Conservation (phyloP, 2,888 invertebrate genomes). For the Carpatolechia fugitivella region DNA sequence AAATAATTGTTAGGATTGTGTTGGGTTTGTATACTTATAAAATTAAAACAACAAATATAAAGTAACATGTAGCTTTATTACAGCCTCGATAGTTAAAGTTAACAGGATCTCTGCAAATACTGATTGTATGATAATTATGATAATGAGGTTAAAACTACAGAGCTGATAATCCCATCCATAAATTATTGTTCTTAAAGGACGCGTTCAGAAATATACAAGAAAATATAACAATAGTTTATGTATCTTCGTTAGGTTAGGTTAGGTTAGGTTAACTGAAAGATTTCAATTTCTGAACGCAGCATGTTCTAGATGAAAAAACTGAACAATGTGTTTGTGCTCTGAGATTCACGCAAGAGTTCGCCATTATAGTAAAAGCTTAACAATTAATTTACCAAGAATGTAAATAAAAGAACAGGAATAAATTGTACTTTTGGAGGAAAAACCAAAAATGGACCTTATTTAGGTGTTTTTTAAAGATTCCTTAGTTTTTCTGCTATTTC, state of each 20-base stretch:
- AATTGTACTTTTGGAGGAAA: background rate
- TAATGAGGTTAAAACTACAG: slow-evolving; percentile 1
- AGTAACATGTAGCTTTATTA: slow-evolving; percentile 52
- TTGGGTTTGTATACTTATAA: too few species aligned
- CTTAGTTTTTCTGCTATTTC: background rate
- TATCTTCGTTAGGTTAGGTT: too few species aligned
- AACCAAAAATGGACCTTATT: background rate
- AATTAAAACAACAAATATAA: slow-evolving; percentile 37
- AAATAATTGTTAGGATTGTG: too few species aligned
- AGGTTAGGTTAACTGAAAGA: too few species aligned
- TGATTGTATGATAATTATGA: slow-evolving; percentile 34
- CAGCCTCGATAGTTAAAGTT: slow-evolving; percentile 53
- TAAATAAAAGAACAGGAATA: background rate
- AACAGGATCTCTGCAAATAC: slow-evolving; percentile 61
- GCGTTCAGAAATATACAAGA: background rate
- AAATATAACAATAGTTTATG: too few species aligned
- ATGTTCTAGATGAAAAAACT: background rate
- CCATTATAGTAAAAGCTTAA: slow-evolving; percentile 6
- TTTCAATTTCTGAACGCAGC: background rate
- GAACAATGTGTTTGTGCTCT: background rate
- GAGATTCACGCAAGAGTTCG: slow-evolving; percentile 23
- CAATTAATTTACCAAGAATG: background rate
- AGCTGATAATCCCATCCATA: background rate
- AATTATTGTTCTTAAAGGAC: background rate
- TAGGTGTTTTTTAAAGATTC: too few species aligned